Evolutionary conservation across 2,888 invertebrate species (phyloP).

Genomic region (Trachelus stipa): DNA sequence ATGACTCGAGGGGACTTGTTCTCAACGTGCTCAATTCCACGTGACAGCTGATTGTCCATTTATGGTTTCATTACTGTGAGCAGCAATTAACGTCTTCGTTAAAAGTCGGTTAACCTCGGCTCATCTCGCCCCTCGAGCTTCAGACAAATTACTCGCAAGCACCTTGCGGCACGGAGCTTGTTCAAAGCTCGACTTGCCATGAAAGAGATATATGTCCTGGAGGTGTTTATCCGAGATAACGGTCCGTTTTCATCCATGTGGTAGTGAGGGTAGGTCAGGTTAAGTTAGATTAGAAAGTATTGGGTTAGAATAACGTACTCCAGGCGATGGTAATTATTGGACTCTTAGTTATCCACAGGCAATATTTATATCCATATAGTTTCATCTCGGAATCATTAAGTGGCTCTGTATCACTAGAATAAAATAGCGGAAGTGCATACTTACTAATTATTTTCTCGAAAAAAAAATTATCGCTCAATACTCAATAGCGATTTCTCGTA

Average conservation of each 20-base stretch:
- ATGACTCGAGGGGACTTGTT: constrained; percentile 1
- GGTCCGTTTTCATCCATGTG: background rate
- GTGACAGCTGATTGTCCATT: background rate
- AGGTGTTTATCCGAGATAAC: background rate
- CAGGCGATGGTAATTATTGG: background rate
- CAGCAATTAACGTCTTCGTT: background rate
- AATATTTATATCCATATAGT: background rate
- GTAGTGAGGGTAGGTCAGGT: background rate
- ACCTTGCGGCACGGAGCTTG: background rate
- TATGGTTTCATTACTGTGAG: background rate
- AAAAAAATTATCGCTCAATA: background rate
- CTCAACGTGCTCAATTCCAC: background rate
- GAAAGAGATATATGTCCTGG: background rate
- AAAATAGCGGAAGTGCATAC: too few species aligned
- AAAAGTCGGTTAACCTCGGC: background rate
- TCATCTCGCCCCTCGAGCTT: background rate
- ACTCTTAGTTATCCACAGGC: background rate
- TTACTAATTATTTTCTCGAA: background rate
- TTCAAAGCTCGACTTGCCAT: background rate
- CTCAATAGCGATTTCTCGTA: background rate
- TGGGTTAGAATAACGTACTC: background rate
- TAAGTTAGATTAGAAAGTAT: background rate
- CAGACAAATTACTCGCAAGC: background rate
- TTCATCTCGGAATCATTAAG: background rate
- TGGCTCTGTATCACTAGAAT: background rate